These are phyloP conservation scores for Anomalospiza imberbis DNA, from an alignment of 2,797 vertebrate genomes.

Conservation along the genomic window DNA sequence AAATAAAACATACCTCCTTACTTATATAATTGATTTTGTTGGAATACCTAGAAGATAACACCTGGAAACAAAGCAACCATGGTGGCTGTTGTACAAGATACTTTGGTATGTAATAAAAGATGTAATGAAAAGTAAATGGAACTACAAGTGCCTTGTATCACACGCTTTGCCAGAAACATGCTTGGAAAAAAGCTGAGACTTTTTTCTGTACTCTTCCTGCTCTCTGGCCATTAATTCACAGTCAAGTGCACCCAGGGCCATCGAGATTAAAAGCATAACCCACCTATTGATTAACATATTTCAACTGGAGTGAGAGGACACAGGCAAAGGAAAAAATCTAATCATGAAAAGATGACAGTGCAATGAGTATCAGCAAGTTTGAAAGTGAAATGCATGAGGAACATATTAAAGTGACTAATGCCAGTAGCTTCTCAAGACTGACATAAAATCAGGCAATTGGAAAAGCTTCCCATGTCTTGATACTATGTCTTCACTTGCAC, in stretches of 20 bases:
- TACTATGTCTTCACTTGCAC: background rate
- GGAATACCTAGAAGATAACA: background rate
- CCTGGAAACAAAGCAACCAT: background rate
- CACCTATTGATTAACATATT: background rate
- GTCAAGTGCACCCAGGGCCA: background rate
- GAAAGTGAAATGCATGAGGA: background rate
- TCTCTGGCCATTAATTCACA: background rate
- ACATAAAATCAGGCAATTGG: background rate
- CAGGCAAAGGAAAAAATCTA: background rate
- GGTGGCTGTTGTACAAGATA: background rate
- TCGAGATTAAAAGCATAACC: background rate
- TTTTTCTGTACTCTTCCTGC: background rate
- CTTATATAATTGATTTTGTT: background rate
- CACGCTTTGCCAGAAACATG: background rate
- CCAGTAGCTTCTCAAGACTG: background rate
- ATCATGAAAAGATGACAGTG: background rate
- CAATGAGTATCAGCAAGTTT: background rate
- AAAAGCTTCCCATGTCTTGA: background rate
- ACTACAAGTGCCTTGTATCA: background rate
- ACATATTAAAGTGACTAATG: background rate
- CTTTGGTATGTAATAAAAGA: background rate
- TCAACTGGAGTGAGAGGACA: background rate
- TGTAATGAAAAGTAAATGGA: background rate
- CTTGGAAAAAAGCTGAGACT: background rate
- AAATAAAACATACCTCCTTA: background rate